Evolutionary conservation across 2,797 vertebrate genomes (phyloP).

Genomic region (Agapornis canus): DNA sequence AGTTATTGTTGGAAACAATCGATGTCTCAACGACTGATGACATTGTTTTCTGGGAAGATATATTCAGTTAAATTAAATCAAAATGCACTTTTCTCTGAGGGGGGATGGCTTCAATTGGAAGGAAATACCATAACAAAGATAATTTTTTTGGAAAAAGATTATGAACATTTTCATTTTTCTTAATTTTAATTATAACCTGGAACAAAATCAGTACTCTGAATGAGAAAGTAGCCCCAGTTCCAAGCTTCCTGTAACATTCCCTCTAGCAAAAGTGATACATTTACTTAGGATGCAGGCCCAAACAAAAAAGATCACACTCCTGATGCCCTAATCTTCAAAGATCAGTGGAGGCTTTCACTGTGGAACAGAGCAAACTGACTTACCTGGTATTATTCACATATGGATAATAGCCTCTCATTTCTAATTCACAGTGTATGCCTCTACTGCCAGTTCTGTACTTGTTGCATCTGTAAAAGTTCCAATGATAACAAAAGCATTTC

Average conservation of each 20-base stretch:
- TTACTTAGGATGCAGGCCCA: not conserved
- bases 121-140: not conserved
- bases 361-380: not conserved
- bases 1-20: not conserved
- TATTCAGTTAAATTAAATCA: not conserved
- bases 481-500: not conserved
- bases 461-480: not conserved
- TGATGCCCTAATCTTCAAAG: not conserved
- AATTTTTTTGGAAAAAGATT: not conserved
- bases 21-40: not conserved
- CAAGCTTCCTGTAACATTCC: not conserved
- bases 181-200: accelerated
- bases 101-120: not conserved
- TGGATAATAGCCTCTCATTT: not conserved
- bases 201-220: not conserved
- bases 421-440: not conserved
- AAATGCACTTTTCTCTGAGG: not conserved
- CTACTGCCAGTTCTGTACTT: not conserved
- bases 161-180: not conserved
- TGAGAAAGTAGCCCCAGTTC: not conserved
- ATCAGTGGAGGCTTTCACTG: not conserved
- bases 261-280: not conserved
- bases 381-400: not conserved
- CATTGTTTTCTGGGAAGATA: not conserved
- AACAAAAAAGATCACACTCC: not conserved